Conservation (phyloP, 2,888 invertebrate genomes). For the Polydrusus pterygomalis region DNA sequence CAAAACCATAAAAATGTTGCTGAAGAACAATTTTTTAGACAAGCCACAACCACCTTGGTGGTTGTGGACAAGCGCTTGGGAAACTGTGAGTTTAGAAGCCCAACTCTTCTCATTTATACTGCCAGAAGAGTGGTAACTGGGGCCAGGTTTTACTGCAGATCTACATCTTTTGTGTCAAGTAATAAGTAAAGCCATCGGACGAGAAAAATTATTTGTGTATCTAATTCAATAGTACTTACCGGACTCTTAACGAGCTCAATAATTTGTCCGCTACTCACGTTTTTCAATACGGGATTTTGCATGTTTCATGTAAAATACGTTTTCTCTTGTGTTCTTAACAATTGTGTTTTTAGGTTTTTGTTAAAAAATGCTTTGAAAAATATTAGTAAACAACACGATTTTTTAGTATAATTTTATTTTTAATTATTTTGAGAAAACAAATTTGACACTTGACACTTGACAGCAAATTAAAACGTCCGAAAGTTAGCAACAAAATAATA, state of each 20-base stretch:
- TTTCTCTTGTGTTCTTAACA: background rate
- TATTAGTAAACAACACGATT: background rate
- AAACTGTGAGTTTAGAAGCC: no score
- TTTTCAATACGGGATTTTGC: conserved; percentile 37
- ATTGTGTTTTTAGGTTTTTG: background rate
- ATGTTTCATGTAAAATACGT: background rate
- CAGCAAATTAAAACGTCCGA: background rate
- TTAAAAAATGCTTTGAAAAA: background rate
- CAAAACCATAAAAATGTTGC: background rate
- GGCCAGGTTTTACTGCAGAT: background rate
- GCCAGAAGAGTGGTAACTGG: no score
- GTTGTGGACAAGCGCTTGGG: no score
- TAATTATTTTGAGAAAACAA: background rate
- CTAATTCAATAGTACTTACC: conserved; percentile 35
- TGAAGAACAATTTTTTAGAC: no score
- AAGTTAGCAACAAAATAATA: background rate
- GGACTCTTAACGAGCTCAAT: conserved; percentile 41
- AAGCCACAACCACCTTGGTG: no score
- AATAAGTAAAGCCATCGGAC: no score
- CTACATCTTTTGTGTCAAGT: background rate
- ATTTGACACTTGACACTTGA: background rate
- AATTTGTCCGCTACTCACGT: conserved; percentile 34
- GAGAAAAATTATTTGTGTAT: no score
- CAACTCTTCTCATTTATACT: no score
- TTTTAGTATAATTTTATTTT: background rate